These are phyloP conservation scores for Gastrophryne carolinensis DNA, from an alignment of 2,797 vertebrate species.

Conservation along the genomic window DNA sequence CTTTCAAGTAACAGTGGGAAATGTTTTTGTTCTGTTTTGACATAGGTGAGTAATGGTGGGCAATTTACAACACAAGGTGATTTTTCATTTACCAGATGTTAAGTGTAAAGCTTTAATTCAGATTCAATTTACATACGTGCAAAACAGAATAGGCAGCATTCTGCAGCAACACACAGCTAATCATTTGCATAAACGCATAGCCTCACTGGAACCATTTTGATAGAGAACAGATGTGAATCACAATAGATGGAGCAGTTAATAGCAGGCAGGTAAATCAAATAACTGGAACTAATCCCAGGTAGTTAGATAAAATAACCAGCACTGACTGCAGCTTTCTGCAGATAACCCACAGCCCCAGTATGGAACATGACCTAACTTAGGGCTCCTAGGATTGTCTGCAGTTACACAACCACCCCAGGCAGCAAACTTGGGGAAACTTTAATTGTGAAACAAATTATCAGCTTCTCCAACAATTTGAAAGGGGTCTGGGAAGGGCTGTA, in stretches of 20 bases:
- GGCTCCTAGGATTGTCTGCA: too few species aligned
- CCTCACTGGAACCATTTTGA: neutral
- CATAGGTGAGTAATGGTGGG: constrained; percentile 6
- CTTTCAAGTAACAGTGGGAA: neutral
- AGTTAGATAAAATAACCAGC: too few species aligned
- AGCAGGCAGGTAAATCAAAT: neutral
- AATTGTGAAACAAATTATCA: too few species aligned
- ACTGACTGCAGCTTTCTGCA: too few species aligned
- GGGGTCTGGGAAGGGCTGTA: too few species aligned
- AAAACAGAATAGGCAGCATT: neutral
- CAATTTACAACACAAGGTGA: neutral
- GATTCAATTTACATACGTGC: neutral
- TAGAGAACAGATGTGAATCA: neutral
- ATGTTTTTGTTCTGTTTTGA: constrained; percentile 11
- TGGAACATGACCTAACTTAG: too few species aligned
- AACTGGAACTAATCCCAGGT: too few species aligned
- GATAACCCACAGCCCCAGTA: too few species aligned
- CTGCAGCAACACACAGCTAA: neutral
- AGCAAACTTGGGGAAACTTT: too few species aligned
- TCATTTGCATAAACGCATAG: neutral
- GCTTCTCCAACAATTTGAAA: too few species aligned
- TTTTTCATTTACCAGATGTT: constrained; percentile 10
- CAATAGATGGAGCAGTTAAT: neutral
- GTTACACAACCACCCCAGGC: too few species aligned
- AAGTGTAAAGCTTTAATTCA: neutral